Percentiles rank a stretch among this genome's conserved stretches.
Evolutionary conservation across 1,140 invertebrate species (phyloP).

Genomic region (Formica selysi): DNA sequence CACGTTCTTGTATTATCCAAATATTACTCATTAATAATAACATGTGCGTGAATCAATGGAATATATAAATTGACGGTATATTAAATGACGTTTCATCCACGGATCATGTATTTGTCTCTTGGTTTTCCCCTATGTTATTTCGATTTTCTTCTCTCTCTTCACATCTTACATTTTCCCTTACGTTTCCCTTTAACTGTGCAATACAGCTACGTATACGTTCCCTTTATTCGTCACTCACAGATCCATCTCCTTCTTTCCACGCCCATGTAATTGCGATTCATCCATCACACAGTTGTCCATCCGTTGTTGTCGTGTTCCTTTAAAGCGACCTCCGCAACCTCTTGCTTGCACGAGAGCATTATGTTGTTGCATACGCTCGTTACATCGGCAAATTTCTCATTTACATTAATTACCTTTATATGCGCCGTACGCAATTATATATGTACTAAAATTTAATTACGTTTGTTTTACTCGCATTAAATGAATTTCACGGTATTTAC

Average conservation of each 20-base stretch:
- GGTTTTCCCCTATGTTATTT: not conserved
- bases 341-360: constrained; percentile 39
- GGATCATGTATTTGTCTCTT: not conserved
- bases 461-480: not conserved
- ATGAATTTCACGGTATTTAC: constrained; percentile 39
- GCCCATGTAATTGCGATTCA: constrained; percentile 62
- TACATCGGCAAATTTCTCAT: constrained; percentile 58
- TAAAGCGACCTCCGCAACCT: constrained; percentile 41
- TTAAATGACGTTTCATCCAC: not conserved
- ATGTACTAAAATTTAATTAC: constrained; percentile 46
- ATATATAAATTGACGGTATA: not conserved
- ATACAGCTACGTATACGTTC: not conserved
- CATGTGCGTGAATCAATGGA: not conserved
- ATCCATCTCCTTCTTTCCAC: constrained; percentile 59
- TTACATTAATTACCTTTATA: constrained; percentile 56
- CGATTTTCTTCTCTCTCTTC: not conserved
- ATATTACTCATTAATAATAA: constrained; percentile 32
- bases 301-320: constrained; percentile 45
- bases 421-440: constrained; percentile 1
- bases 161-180: not conserved
- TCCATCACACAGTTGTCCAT: constrained; percentile 61
- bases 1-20: too few relatives aligned
- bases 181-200: constrained; percentile 22
- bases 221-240: constrained; percentile 46
- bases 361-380: constrained; percentile 29